Conservation (phyloP, 2,113 vertebrate genomes). For the Paramisgurnus dabryanus region DNA sequence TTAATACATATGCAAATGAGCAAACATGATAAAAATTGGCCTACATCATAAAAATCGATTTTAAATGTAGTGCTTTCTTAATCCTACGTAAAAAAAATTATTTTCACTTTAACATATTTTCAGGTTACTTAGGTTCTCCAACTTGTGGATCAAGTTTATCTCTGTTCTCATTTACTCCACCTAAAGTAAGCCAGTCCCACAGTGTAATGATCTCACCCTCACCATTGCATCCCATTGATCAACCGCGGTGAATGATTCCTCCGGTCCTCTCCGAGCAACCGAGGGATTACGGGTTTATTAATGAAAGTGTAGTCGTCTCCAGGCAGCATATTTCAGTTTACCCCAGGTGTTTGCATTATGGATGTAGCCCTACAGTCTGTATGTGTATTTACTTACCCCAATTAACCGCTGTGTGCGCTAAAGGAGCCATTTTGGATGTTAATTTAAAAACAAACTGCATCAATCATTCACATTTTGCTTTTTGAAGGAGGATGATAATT, state of each 20-base stretch:
- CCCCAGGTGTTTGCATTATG: constrained; percentile 49
- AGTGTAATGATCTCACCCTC: constrained; percentile 57
- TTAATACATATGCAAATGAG: no score
- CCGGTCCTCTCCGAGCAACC: constrained; percentile 59
- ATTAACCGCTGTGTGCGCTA: constrained; percentile 51
- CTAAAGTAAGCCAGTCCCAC: constrained; percentile 60
- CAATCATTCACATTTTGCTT: constrained; percentile 73
- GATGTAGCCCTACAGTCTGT: constrained; percentile 28
- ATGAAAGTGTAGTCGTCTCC: constrained; percentile 47
- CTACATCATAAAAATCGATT: no score
- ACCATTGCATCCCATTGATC: constrained; percentile 59
- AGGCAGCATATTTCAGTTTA: constrained; percentile 34
- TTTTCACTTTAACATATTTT: no score
- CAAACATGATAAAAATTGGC: no score
- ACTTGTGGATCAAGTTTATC: constrained; percentile 60
- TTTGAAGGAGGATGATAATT: constrained; percentile 75
- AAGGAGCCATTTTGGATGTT: constrained; percentile 56
- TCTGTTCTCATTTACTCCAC: constrained; percentile 57
- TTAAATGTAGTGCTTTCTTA: no score
- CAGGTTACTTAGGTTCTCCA: constrained; percentile 40
- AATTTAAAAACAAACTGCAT: constrained; percentile 65
- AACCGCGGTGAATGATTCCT: constrained; percentile 65
- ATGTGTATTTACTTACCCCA: constrained; percentile 57
- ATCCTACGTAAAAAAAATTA: no score
- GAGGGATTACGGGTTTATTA: constrained; percentile 66